Conservation (phyloP, 2,113 vertebrate genomes). For the Bubo blakistoni region DNA sequence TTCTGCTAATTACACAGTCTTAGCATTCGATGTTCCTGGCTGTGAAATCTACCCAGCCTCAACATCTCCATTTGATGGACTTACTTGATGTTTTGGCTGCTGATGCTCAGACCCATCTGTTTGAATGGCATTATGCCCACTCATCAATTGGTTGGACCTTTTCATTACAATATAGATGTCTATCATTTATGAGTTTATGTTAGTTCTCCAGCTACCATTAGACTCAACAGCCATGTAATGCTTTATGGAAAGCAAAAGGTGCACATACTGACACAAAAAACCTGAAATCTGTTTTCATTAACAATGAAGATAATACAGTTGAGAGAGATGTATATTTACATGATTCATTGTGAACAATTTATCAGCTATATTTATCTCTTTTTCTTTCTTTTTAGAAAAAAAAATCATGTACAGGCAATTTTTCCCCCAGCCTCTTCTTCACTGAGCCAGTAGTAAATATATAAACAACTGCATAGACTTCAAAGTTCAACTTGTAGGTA, state of each 20-base stretch:
- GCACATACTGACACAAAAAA: not conserved
- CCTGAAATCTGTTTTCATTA: not conserved
- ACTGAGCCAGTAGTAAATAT: not conserved
- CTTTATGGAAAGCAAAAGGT: not conserved
- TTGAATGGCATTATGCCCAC: constrained; percentile 47
- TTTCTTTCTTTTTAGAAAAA: not conserved
- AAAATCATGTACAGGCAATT: not conserved
- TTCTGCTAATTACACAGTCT: constrained; percentile 48
- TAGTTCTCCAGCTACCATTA: not conserved
- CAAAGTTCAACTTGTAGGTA: not conserved
- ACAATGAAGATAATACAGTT: not conserved
- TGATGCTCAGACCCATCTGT: constrained; percentile 50
- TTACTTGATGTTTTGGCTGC: constrained; percentile 49
- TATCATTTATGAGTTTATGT: constrained; percentile 42
- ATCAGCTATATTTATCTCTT: not conserved
- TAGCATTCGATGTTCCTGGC: constrained; percentile 29
- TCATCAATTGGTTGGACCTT: constrained; percentile 49
- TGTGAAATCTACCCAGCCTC: constrained; percentile 48
- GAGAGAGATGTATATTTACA: not conserved
- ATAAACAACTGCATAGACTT: not conserved
- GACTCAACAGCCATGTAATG: not conserved
- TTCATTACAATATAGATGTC: constrained; percentile 48
- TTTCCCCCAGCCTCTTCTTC: not conserved
- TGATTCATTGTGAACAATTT: not conserved
- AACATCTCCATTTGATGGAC: constrained; percentile 51